These are phyloP conservation scores for Tipula helvola DNA, from an alignment of 2,888 invertebrate genomes.

Conservation along the genomic window DNA sequence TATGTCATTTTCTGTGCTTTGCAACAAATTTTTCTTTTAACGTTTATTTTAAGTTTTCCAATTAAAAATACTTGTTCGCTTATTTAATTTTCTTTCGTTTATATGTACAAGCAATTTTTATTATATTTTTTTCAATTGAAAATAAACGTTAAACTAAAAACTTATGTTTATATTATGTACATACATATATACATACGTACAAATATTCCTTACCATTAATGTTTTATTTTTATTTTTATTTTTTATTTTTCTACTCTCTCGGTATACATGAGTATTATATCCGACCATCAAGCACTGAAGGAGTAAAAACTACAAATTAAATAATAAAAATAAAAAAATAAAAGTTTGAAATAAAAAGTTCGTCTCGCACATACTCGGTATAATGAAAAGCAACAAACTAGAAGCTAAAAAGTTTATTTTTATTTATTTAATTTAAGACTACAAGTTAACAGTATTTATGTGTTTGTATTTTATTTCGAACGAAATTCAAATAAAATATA, in stretches of 20 bases:
- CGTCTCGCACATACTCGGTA: not conserved
- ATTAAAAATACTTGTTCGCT: not conserved
- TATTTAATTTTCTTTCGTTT: not conserved
- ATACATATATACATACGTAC: not conserved
- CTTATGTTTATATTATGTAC: not conserved
- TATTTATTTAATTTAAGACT: not conserved
- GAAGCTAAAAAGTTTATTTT: not conserved
- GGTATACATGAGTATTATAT: not conserved
- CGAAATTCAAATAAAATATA: not conserved
- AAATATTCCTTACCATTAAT: not conserved
- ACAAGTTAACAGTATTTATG: not conserved
- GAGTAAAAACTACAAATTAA: not conserved
- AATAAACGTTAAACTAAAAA: not conserved
- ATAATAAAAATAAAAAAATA: not conserved
- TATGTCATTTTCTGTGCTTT: not conserved
- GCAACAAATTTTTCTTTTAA: not conserved
- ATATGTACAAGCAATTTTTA: not conserved
- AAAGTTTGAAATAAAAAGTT: not conserved
- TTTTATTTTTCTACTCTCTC: not conserved
- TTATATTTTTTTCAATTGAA: not conserved
- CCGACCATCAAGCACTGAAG: not conserved
- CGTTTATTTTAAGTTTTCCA: not conserved
- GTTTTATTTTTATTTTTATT: not conserved
- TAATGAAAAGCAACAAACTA: not conserved
- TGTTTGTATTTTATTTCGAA: not conserved